Evolutionary conservation across 2,888 invertebrate genomes (phyloP).

Genomic region (Nymphalis urticae): DNA sequence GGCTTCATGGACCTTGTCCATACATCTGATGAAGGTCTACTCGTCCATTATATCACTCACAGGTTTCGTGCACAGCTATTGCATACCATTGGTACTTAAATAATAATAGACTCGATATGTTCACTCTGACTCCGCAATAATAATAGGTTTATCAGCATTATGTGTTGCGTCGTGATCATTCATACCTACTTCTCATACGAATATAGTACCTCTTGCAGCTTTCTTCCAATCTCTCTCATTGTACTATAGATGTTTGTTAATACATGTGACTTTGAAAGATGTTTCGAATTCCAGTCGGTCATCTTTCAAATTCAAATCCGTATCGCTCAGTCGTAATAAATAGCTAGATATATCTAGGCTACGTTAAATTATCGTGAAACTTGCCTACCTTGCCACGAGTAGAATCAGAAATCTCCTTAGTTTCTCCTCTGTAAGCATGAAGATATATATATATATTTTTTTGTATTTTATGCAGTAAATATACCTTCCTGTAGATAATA

Average conservation of each 20-base stretch:
- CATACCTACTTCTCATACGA: slow-evolving; percentile 1
- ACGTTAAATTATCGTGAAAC: not conserved
- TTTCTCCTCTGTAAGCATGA: slow-evolving; percentile 1
- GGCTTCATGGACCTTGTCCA: slow-evolving; percentile 33
- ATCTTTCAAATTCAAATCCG: slow-evolving; percentile 7
- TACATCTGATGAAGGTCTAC: slow-evolving; percentile 32
- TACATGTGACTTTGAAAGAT: slow-evolving; percentile 8
- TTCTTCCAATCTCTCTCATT: not conserved
- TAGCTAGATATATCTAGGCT: not conserved
- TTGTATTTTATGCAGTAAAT: not conserved
- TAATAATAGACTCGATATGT: not conserved
- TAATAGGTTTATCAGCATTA: slow-evolving; percentile 11
- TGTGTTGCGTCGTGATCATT: slow-evolving; percentile 18
- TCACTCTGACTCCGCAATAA: not conserved
- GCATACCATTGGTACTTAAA: slow-evolving; percentile 40
- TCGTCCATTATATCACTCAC: slow-evolving; percentile 58
- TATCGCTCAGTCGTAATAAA: not conserved
- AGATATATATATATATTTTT: not conserved
- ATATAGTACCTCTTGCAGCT: not conserved
- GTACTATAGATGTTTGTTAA: not conserved
- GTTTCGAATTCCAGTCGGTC: not conserved
- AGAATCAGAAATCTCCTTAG: not conserved
- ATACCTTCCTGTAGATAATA: not conserved
- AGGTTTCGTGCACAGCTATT: slow-evolving; percentile 57
- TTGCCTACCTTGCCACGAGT: not conserved